Conservation (phyloP, 2,888 invertebrate species). For the Cephus rjabovi region DNA sequence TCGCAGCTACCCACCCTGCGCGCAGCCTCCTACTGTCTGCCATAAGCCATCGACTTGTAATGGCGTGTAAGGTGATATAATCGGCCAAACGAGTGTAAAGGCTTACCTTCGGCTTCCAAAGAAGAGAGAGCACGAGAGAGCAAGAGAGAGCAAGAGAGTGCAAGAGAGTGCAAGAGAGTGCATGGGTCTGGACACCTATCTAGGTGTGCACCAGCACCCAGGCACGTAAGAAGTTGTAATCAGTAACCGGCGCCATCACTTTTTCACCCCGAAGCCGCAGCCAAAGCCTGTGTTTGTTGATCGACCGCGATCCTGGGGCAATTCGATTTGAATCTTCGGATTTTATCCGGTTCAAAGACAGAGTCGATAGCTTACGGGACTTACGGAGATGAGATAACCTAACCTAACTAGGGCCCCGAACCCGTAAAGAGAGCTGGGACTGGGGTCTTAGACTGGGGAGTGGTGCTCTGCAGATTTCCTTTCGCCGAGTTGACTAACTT, state of each 20-base stretch:
- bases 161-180: too few relatives aligned
- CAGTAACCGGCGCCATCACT: constrained; percentile 45
- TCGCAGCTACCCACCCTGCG: too few relatives aligned
- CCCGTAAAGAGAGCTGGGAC: constrained; percentile 8
- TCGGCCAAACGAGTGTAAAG: too few relatives aligned
- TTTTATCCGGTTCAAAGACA: constrained; percentile 17
- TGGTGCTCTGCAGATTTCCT: too few relatives aligned
- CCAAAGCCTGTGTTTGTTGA: constrained; percentile 30
- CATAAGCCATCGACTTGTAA: constrained; percentile 36
- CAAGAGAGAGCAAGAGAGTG: too few relatives aligned
- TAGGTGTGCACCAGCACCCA: too few relatives aligned
- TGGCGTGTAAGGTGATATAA: constrained; percentile 36
- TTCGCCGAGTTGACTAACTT: too few relatives aligned
- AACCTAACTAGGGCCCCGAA: constrained; percentile 52
- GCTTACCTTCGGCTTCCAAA: too few relatives aligned
- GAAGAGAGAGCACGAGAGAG: too few relatives aligned
- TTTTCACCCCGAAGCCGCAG: constrained; percentile 28
- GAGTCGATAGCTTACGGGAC: constrained; percentile 21
- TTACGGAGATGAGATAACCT: constrained; percentile 57
- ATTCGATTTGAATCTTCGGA: constrained; percentile 27
- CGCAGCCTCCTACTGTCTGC: too few relatives aligned
- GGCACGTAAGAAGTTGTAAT: constrained; percentile 34
- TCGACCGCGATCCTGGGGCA: constrained; percentile 26
- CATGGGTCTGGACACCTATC: too few relatives aligned
- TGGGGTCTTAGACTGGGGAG: too few relatives aligned